Conservation (phyloP, 2,113 vertebrate species). For the Calypte anna region DNA sequence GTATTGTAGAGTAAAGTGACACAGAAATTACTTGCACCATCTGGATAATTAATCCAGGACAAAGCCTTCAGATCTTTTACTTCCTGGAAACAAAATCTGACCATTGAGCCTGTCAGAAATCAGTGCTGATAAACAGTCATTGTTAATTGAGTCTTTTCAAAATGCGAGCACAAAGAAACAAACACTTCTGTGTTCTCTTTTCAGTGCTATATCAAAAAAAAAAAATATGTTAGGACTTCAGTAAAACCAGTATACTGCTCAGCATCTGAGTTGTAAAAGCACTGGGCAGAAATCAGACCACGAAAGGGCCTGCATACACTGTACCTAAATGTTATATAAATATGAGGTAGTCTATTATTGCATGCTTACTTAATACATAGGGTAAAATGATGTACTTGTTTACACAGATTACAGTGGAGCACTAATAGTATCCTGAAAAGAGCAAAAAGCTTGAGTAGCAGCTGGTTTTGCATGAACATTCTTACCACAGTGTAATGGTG, state of each 20-base stretch:
- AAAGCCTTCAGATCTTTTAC: not conserved
- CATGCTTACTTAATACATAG: not conserved
- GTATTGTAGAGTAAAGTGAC: not conserved
- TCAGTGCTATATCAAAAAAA: not conserved
- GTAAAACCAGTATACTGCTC: not conserved
- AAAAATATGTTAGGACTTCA: not conserved
- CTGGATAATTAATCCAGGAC: not conserved
- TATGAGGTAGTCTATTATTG: not conserved
- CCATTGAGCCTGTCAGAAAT: not conserved
- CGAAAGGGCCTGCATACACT: not conserved
- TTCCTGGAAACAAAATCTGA: not conserved
- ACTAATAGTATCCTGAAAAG: not conserved
- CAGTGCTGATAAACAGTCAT: not conserved
- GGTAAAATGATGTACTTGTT: not conserved
- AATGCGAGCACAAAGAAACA: not conserved
- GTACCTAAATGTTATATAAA: not conserved
- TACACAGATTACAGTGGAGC: not conserved
- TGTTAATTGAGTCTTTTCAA: not conserved
- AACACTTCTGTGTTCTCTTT: not conserved
- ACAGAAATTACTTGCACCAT: fast-evolving
- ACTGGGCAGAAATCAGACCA: not conserved
- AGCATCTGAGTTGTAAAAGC: not conserved
- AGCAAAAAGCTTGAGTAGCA: not conserved
- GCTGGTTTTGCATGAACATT: not conserved
- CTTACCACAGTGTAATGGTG: not conserved